phyloP scores from a whole-genome alignment of 2,797 vertebrate genomes.

The Scyliorhinus canicula region DNA sequence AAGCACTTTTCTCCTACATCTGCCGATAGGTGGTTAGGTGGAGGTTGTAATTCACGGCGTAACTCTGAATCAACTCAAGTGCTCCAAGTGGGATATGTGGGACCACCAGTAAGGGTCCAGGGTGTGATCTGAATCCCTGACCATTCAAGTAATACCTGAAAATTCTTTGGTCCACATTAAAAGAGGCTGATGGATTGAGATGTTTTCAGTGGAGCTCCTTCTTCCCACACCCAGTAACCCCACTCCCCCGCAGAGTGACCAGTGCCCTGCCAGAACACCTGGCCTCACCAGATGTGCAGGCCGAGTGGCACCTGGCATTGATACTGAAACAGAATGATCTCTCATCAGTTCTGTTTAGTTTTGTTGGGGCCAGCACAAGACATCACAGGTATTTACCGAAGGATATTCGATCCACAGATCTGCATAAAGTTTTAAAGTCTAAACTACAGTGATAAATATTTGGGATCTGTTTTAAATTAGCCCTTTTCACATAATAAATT shows the following conservation, averaged over 20 bases:
- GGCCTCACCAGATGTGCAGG: neutral
- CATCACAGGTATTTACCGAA: neutral
- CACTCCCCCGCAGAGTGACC: neutral
- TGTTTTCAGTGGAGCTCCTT: neutral
- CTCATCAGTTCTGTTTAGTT: neutral
- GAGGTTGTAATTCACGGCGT: neutral
- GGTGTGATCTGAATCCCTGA: neutral
- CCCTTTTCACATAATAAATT: neutral
- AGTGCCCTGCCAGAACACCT: neutral
- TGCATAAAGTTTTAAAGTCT: neutral
- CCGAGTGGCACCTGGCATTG: neutral
- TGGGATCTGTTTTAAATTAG: neutral
- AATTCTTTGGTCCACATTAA: neutral
- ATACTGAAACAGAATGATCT: neutral
- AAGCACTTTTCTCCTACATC: neutral
- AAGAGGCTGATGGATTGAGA: neutral
- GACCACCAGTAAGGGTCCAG: neutral
- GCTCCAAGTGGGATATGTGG: neutral
- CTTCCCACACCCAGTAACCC: neutral
- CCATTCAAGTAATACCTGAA: neutral
- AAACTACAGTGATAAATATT: neutral
- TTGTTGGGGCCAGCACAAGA: neutral
- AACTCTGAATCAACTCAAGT: neutral
- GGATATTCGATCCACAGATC: neutral
- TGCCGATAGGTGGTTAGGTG: neutral